Conservation (phyloP, 2,797 vertebrate genomes). For the Clarias pachynema region DNA sequence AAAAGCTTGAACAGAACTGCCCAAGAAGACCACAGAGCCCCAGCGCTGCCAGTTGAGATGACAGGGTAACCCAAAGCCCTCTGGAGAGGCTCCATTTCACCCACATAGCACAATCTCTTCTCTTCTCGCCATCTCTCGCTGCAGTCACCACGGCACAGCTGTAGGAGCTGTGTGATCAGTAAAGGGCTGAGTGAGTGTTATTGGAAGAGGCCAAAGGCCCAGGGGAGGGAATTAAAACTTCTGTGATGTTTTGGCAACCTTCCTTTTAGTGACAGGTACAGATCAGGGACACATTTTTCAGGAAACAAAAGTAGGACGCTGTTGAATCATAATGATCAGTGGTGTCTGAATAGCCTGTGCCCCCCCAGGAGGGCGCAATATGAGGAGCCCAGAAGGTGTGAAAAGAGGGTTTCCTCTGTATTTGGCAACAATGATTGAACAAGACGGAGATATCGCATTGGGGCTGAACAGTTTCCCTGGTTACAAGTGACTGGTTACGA, state of each 20-base stretch:
- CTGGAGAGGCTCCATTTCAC: slow-evolving; percentile 44
- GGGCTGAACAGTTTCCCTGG: slow-evolving; percentile 35
- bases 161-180: slow-evolving; percentile 8
- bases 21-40: slow-evolving; percentile 27
- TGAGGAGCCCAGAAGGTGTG: slow-evolving; percentile 5
- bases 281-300: slow-evolving; percentile 37
- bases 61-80: slow-evolving; percentile 35
- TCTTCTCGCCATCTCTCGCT: slow-evolving; percentile 15
- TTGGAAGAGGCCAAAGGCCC: slow-evolving; percentile 31
- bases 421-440: slow-evolving; percentile 27
- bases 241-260: slow-evolving; percentile 39
- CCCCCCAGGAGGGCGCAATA: background rate
- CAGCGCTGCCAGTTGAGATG: slow-evolving; percentile 30
- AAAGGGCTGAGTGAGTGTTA: slow-evolving; percentile 39
- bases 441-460: slow-evolving; percentile 22
- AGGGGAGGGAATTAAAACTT: slow-evolving; percentile 39
- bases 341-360: slow-evolving; percentile 8
- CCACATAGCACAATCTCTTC: slow-evolving; percentile 42
- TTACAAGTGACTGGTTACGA: slow-evolving; percentile 7
- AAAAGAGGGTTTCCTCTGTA: slow-evolving; percentile 11
- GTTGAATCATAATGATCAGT: slow-evolving; percentile 36
- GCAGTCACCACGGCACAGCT: slow-evolving; percentile 9
- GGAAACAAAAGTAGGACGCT: slow-evolving; percentile 28
- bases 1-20: slow-evolving; percentile 27
- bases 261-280: slow-evolving; percentile 35